Conservation (phyloP, 2,888 invertebrate species). For the Thumatha senex region DNA sequence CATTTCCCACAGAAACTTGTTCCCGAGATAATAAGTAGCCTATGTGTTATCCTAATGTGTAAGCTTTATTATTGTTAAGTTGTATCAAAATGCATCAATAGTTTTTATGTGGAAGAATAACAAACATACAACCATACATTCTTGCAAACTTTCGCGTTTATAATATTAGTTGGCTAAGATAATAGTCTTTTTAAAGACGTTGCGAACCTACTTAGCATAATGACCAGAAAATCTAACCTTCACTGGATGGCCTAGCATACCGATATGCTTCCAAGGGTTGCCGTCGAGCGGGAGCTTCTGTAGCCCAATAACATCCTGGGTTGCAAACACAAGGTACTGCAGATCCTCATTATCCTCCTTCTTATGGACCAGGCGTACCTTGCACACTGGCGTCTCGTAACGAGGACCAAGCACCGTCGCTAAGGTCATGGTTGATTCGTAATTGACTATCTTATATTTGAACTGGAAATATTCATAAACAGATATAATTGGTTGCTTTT, state of each 20-base stretch:
- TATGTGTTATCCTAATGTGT: no score
- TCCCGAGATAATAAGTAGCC: no score
- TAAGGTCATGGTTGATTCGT: slow-evolving; percentile 85
- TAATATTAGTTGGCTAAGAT: no score
- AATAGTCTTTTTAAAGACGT: no score
- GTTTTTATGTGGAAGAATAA: no score
- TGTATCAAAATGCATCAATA: no score
- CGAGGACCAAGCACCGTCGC: slow-evolving; percentile 87
- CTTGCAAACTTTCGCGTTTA: no score
- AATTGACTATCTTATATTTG: slow-evolving; percentile 88
- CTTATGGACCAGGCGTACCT: slow-evolving; percentile 64
- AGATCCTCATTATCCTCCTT: slow-evolving; percentile 38
- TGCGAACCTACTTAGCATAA: no score
- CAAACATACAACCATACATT: no score
- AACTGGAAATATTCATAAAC: slow-evolving; percentile 61
- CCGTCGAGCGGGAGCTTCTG: slow-evolving; percentile 88
- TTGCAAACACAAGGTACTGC: slow-evolving; percentile 85
- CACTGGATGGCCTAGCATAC: slow-evolving; percentile 85
- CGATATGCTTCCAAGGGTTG: slow-evolving; percentile 87
- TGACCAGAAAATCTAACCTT: slow-evolving; percentile 66
- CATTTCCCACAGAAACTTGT: no score
- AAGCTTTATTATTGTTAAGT: no score
- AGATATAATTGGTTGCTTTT: background rate
- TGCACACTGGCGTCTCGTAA: slow-evolving; percentile 83
- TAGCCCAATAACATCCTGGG: slow-evolving; percentile 86